A percentile compares a stretch with the other conserved stretches of the same genome.
Evolutionary conservation across 30 jellyfish, hydroid and myxozoan species (phyloP).

Genomic region (Chrysaora quinquecirrha): DNA sequence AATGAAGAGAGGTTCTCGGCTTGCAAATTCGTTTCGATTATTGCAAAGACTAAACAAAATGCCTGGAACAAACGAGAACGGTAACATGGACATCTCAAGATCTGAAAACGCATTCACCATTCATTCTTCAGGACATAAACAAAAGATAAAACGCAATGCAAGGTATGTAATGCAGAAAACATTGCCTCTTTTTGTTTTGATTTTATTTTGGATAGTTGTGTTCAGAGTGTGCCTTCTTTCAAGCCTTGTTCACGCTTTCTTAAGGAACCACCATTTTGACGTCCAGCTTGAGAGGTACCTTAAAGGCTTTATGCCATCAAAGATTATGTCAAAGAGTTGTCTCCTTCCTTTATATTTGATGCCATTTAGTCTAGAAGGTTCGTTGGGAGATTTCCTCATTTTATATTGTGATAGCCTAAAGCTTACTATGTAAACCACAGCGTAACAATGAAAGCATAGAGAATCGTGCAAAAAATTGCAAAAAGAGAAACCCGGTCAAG

Average conservation of each 20-base stretch:
- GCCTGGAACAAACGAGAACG: neutral
- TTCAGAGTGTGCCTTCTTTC: too few relatives aligned
- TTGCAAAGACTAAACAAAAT: neutral
- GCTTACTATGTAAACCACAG: too few relatives aligned
- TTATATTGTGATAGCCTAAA: too few relatives aligned
- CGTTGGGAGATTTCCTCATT: too few relatives aligned
- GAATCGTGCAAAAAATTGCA: too few relatives aligned
- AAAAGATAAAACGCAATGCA: neutral
- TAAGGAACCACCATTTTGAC: neutral
- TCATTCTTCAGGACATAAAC: neutral
- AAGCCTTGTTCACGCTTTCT: neutral
- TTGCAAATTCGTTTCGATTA: neutral
- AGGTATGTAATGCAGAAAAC: neutral
- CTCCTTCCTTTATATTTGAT: too few relatives aligned
- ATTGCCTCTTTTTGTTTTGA: too few relatives aligned
- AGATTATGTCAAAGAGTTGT: too few relatives aligned
- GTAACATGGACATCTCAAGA: neutral
- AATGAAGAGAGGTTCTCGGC: neutral
- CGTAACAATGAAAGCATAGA: too few relatives aligned
- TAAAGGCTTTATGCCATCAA: neutral
- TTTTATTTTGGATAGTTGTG: too few relatives aligned
- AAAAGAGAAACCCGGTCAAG: too few relatives aligned
- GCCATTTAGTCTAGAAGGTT: too few relatives aligned
- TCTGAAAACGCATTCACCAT: neutral
- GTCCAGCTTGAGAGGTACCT: neutral